Base-by-base conservation (phyloP, 1,140 invertebrate species). In the Scaptomyza graminum region DNA sequence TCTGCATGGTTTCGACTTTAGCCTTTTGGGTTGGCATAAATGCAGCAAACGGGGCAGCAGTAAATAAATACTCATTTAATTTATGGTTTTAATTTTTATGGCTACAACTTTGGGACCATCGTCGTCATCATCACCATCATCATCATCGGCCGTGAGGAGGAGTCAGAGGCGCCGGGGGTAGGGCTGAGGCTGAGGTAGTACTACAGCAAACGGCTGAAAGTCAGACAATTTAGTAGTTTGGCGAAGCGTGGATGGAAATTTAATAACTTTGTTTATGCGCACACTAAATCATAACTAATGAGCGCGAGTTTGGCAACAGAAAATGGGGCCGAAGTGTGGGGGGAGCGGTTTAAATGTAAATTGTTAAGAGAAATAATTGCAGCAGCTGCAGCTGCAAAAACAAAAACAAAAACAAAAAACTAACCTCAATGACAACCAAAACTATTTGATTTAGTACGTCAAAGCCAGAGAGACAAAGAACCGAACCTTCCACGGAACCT, bases 61-160 rank as follows among this genome's bases (percentile, higher is more conserved):
- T 76, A 87, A 87, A 87, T 87, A 87, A 87, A 87, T 87, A 87
- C 85, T 87, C 84, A 87, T 87, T 87, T 87, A 87, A 87, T 87
- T 87, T 87, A 87, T 87, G 83, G 83, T 87, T 87, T 87, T 87
- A 87, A 87, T 87, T 87, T 87, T 87, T 87, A 87, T 87, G 82
- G 81, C 82, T 83, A 88, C 83, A 88, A 87, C 82, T 88, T 87
- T 67, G 74, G 69, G 82, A 78, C 78, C 70, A 62, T 67, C 63
- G 59, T 37, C 56, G 60, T 41, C 43, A 66, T 15, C 61, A 52
- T 13, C 28, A 52, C 15, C 50, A 22, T 18, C 57, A 22, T 22
- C 18, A 22, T 22, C 18, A 22, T 22, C 18, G 18, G 18, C 1
- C 18, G 18, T 2, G 2, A 22, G 18, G 5, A 63, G 37, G 52